These are phyloP conservation scores for Macaria liturata DNA, from an alignment of 2,888 invertebrate genomes.

Conservation along the genomic window DNA sequence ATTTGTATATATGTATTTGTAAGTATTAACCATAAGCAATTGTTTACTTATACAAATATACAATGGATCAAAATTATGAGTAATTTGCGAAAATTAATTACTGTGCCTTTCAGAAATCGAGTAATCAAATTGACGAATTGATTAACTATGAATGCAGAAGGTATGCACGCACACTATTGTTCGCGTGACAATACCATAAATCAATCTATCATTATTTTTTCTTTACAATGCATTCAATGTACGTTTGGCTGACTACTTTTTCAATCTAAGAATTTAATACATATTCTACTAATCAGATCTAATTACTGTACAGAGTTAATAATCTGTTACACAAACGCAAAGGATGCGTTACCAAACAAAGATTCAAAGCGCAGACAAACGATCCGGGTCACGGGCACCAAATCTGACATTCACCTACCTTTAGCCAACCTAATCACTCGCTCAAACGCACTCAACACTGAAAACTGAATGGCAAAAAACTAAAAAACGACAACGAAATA, in stretches of 20 bases:
- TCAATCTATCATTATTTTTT: conserved; percentile 2
- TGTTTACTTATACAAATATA: too few species aligned
- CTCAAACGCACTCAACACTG: conserved; percentile 24
- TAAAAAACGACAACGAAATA: conserved; percentile 7
- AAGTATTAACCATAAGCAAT: too few species aligned
- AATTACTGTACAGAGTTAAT: too few species aligned
- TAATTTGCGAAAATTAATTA: too few species aligned
- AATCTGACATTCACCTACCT: conserved; percentile 33
- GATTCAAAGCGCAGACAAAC: conserved; percentile 2
- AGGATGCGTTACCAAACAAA: conserved; percentile 2
- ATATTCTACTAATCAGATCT: too few species aligned
- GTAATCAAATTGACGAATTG: not conserved
- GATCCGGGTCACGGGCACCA: conserved; percentile 27
- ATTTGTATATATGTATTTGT: too few species aligned
- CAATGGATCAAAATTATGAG: too few species aligned
- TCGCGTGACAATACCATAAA: conserved; percentile 1
- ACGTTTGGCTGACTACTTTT: too few species aligned
- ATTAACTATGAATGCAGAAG: not conserved
- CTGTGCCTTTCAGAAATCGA: not conserved
- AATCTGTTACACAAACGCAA: not conserved
- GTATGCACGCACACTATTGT: not conserved
- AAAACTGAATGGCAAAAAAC: conserved; percentile 9
- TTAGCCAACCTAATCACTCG: conserved; percentile 17
- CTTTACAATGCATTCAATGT: not conserved
- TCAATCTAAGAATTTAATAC: too few species aligned